Evolutionary conservation across 2,888 invertebrate genomes (phyloP).

Genomic region (Lasioglossum calceatum): DNA sequence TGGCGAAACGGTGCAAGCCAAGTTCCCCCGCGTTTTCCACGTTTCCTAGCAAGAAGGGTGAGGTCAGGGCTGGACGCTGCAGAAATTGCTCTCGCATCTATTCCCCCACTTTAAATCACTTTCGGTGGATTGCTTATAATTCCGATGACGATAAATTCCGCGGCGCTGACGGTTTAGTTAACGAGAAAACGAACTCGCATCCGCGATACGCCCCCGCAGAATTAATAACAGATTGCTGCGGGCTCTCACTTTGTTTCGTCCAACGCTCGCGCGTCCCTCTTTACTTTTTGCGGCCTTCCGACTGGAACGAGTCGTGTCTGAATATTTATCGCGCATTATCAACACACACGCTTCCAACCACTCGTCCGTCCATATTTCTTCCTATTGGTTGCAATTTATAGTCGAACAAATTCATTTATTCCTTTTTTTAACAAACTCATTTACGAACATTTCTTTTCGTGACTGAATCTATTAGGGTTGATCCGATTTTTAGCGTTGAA

Average conservation of each 20-base stretch:
- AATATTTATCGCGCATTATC: constrained; percentile 30
- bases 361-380: background rate
- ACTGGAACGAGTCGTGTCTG: background rate
- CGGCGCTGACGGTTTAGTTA: constrained; percentile 55
- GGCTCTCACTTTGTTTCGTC: constrained; percentile 27
- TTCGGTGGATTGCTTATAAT: constrained; percentile 56
- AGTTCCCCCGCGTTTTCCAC: constrained; percentile 29
- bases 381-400: background rate
- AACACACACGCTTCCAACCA: background rate
- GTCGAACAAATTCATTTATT: background rate
- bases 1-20: constrained; percentile 24
- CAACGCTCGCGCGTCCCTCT: background rate
- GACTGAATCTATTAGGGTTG: no score
- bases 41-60: background rate
- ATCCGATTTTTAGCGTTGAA: no score
- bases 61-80: background rate
- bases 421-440: background rate
- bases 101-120: constrained; percentile 53
- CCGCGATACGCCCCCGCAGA: constrained; percentile 14
- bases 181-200: constrained; percentile 56
- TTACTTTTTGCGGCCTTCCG: background rate
- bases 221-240: constrained; percentile 52
- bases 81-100: constrained; percentile 52
- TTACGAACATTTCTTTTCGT: background rate
- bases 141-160: constrained; percentile 48